Conservation (phyloP, 2,888 invertebrate genomes). For the Drosophila cognata region DNA sequence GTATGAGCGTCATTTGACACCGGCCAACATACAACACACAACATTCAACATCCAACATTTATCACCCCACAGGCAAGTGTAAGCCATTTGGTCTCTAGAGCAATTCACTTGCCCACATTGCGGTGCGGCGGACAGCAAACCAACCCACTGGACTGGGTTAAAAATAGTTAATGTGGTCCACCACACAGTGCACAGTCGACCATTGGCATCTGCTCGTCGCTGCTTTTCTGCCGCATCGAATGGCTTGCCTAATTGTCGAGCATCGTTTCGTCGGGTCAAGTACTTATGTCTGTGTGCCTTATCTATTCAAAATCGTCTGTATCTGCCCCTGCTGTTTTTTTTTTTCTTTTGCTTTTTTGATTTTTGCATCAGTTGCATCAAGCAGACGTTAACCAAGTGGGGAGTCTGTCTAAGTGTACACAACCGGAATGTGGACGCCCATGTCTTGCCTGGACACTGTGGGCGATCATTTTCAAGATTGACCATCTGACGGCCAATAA, state of each 20-base stretch:
- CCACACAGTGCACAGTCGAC: conserved; percentile 7
- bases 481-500: conserved; percentile 22
- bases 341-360: conserved; percentile 2
- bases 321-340: conserved; percentile 16
- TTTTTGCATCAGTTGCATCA: conserved; percentile 3
- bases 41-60: not conserved
- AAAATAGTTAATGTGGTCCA: conserved; percentile 41
- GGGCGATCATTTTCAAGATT: conserved; percentile 35
- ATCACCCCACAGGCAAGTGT: conserved; percentile 5
- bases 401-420: conserved; percentile 9
- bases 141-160: conserved; percentile 57
- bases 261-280: conserved; percentile 33
- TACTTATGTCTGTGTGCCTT: conserved; percentile 57
- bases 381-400: conserved; percentile 31
- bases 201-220: conserved; percentile 8
- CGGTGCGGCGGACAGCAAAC: conserved; percentile 4
- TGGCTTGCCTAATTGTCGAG: conserved; percentile 41
- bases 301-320: conserved; percentile 61
- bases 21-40: conserved; percentile 46
- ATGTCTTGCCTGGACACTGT: conserved; percentile 10
- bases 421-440: conserved; percentile 26
- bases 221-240: conserved; percentile 6
- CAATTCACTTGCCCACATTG: conserved; percentile 52
- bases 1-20: conserved; percentile 27
- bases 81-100: conserved; percentile 39